Evolutionary conservation across 2,888 invertebrate species (phyloP), one percentile per base, ranked within the genome.

Genomic region (Nymphalis urticae): DNA sequence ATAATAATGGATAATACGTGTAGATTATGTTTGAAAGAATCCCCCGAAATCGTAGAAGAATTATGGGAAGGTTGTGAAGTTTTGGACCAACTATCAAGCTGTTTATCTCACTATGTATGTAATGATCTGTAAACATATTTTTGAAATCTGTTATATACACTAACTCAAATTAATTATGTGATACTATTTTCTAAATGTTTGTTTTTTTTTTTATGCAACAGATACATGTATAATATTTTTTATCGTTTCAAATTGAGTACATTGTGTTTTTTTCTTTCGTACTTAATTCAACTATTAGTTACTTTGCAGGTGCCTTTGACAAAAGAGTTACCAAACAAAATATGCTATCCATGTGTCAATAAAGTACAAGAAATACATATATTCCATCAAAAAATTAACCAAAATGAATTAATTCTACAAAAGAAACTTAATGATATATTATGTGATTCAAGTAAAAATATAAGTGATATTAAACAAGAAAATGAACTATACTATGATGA

Each of bases 301-400:
- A 64, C 71, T 72, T 83, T 82, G 64, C 82, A 88, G 88, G 77
- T 87, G 61, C 21, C 69, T 24, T n/a, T 77, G 8, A 73, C 76
- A 2, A 62, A 81, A 42, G 63, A 48, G 1, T 75, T 87, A 0
- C 88, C 88, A 1, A 80, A 73, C n/a, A 74, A 76, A 19, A 70
- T 85, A 27, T 89, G 89, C 62, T 62, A 72, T 10, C 19, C 36
- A 13, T 89, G 89, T 69, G 54, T 76, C 2, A 70, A 76, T 16
- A 82, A 77, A 77, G 74, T 87, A n/a, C 73, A 80, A 60, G 73
- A 83, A 60, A 74, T 82, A 1, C 68, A 76, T 64, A 68, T 74
- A 64, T 88, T 85, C 69, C 75, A 76, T 32, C 59, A 76, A 61
- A 75, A 72, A 67, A 67, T 87, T 2, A 72, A 72, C 50, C 72